These are phyloP conservation scores for Hirundo rustica DNA, from an alignment of 2,797 vertebrate genomes.

Conservation along the genomic window DNA sequence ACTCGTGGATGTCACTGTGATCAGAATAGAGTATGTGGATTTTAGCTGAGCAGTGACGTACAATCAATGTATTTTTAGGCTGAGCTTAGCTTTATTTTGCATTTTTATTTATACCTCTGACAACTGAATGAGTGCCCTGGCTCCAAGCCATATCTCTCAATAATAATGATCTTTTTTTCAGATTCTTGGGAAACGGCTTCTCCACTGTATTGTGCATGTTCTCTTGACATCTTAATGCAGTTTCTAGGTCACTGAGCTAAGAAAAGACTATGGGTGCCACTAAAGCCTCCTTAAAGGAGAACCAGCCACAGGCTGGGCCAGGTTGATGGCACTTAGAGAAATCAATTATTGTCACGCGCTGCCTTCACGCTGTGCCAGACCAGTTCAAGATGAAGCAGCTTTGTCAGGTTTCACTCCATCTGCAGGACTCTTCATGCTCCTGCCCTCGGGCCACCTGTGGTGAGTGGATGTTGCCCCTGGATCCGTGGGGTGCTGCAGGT, in stretches of 20 bases:
- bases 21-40: background rate
- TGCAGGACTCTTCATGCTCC: background rate
- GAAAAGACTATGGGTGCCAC: slow-evolving; percentile 3
- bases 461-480: background rate
- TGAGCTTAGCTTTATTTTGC: background rate
- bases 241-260: slow-evolving; percentile 46
- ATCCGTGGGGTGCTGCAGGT: background rate
- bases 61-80: slow-evolving; percentile 9
- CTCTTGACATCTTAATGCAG: slow-evolving; percentile 27
- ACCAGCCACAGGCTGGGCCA: background rate
- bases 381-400: background rate
- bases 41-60: slow-evolving; percentile 2
- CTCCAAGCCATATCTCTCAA: background rate
- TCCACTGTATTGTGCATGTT: background rate
- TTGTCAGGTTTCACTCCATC: background rate
- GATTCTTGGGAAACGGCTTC: background rate
- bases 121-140: slow-evolving; percentile 10
- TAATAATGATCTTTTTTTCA: background rate
- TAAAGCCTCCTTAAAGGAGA: background rate
- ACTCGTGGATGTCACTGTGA: background rate
- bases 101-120: slow-evolving; percentile 25
- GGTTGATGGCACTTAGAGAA: background rate
- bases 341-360: background rate
- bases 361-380: background rate
- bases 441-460: background rate